phyloP scores from a whole-genome alignment of 2,797 vertebrate species.

The Neopelma chrysocephalum region DNA sequence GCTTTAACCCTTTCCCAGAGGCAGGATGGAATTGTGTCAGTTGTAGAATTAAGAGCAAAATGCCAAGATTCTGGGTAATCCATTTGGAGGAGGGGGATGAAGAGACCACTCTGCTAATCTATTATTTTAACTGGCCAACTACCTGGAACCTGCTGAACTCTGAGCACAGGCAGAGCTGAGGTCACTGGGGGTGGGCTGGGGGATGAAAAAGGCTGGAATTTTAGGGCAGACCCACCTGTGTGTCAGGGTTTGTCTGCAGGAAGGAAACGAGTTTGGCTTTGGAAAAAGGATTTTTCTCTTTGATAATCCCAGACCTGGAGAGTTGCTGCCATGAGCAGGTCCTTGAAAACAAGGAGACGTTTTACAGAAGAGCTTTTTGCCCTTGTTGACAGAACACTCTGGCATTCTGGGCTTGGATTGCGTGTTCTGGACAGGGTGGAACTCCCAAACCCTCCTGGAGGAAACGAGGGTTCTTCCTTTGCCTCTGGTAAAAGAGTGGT shows the following conservation, averaged over 20 bases:
- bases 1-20: neutral
- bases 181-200: neutral
- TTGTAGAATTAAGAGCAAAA: neutral
- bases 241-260: neutral
- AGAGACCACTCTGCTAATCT: neutral
- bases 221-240: neutral
- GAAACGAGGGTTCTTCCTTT: neutral
- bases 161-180: neutral
- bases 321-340: neutral
- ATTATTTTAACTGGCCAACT: neutral
- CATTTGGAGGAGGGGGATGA: neutral
- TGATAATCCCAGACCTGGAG: neutral
- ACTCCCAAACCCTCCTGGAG: neutral
- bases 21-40: neutral
- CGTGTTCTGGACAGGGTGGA: neutral
- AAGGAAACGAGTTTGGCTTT: neutral
- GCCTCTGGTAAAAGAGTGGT: neutral
- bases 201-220: neutral
- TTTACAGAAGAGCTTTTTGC: neutral
- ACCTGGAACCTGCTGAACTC: neutral
- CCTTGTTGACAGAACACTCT: constrained; percentile 4
- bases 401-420: neutral
- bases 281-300: neutral
- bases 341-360: neutral
- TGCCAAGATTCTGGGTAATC: neutral